Evolutionary conservation across 2,113 vertebrate species (phyloP), one percentile per base, ranked within the genome.

Genomic region (Cricetomys ansorgei): DNA sequence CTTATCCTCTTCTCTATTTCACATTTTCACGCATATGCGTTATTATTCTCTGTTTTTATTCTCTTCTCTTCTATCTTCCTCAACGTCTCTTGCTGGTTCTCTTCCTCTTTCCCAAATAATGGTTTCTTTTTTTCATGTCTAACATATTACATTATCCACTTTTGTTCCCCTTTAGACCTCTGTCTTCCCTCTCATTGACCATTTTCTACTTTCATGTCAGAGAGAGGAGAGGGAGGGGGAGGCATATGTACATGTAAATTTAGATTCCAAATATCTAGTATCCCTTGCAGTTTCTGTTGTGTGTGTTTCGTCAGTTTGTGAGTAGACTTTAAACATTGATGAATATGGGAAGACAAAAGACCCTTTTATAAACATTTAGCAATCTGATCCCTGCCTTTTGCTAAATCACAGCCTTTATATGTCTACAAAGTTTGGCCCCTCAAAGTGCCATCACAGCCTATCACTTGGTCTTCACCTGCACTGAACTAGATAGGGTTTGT

Each of bases 261-360:
- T 55, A 70, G 34, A 70, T 29, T 55, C 34, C 34, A 87, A 7
- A 83, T 70, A 3, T 76, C 34, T 97, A 37, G 79, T 92, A 37
- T 96, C 29, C 11, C 15, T 21, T 88, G 34, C 1, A 72, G 8
- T 83, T 89, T 92, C 67, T 83, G 31, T 85, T 91, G 67, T 40
- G 17, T 81, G 75, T 50, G 77, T 12, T 86, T 72, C 16, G 81
- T 81, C 50, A 91, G 13, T 19, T 94, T 59, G 79, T 40, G 53
- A 23, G 77, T 93, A 87, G 40, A 62, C 62, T 89, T 93, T 13
- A 79, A 75, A 4, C 77, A n/a, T 40, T 88, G 37, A 79, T 93
- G 53, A 96, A 48, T 50, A 43, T 50, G 6, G 3, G 19, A 4
- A 37, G 3, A 23, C 16, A 75, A 34, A 89, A 73, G 0, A 13